phyloP scores from a whole-genome alignment of 2,797 vertebrate species.

The Sciurus carolinensis region DNA sequence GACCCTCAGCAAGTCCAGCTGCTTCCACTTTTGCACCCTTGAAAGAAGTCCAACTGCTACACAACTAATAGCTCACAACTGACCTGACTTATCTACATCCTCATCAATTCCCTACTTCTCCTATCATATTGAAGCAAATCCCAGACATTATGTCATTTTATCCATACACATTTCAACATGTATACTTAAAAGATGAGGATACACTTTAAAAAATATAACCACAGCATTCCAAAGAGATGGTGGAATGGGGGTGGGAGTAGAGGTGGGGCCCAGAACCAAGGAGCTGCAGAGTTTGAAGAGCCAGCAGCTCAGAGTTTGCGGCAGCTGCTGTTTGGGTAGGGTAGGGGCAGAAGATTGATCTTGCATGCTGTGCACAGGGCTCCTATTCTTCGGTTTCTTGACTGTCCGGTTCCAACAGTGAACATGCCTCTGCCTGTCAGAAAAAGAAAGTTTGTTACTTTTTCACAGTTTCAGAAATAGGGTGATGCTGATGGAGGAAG shows the following conservation, averaged over 20 bases:
- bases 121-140: not conserved
- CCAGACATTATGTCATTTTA: slow-evolving; percentile 46
- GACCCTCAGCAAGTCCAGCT: not conserved
- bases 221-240: not conserved
- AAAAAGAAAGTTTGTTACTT: not conserved
- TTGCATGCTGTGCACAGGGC: not conserved
- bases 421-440: not conserved
- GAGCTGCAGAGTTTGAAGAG: not conserved
- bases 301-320: not conserved
- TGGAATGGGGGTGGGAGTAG: not conserved
- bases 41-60: not conserved
- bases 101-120: not conserved
- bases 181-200: not conserved
- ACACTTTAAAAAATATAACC: not conserved
- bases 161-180: slow-evolving; percentile 9
- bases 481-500: slow-evolving; percentile 90
- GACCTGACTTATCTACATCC: not conserved
- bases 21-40: not conserved
- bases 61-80: not conserved
- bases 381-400: not conserved
- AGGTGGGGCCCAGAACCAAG: not conserved
- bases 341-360: not conserved
- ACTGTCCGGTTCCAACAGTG: not conserved
- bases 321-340: not conserved
- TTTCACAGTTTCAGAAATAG: not conserved